Base-by-base conservation (phyloP, 2,888 invertebrate species). In the Chymomyza amoena region DNA sequence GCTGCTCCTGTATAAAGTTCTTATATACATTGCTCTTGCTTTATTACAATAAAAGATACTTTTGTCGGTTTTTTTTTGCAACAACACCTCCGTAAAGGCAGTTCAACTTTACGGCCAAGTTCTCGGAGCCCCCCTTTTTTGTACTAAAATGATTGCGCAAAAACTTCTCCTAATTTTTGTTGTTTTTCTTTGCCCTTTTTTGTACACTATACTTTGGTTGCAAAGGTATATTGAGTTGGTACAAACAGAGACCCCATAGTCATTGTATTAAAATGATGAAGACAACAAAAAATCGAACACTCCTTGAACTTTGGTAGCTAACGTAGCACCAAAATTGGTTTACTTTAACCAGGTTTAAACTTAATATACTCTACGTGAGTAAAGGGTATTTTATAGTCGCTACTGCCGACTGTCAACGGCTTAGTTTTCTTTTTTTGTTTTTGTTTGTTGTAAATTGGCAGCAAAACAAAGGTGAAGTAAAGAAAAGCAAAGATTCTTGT, bases 31-130 rank as follows among this genome's bases (percentile, higher is more conserved):
- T 66, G 32, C 72, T 61, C 64, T 72, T 67, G 65, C 63, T 76
- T 76, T 76, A 82, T 81, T 75, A 73, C 75, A 84, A 82, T 78
- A 80, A 80, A 74, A 80, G 69, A 72, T 76, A 75, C 82, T 75
- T 78, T 72, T 60, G 64, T 60, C 57, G 62, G 65, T 56, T 64
- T 66, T 65, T 69, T 57, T 69, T 6, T 45, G 32, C 32, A 18
- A 70, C 56, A 68, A 70, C 72, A 75, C 72, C 65, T 75, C 70
- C 13, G 13, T 13, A 13, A 13, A 45, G 13, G 39, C 39, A 45
- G 39, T 45, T 13, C 39, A 45, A 45, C 39, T 45, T 45, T 45
- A 45, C 13, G 39, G 39, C 2, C 39, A 54, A n/a, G 54, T 16
- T 20, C 20, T 54, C 7, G 15, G 3, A 20, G 54, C 4, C 25